Evolutionary conservation across 2,888 invertebrate genomes (phyloP).

Genomic region (Melieria crassipennis): DNA sequence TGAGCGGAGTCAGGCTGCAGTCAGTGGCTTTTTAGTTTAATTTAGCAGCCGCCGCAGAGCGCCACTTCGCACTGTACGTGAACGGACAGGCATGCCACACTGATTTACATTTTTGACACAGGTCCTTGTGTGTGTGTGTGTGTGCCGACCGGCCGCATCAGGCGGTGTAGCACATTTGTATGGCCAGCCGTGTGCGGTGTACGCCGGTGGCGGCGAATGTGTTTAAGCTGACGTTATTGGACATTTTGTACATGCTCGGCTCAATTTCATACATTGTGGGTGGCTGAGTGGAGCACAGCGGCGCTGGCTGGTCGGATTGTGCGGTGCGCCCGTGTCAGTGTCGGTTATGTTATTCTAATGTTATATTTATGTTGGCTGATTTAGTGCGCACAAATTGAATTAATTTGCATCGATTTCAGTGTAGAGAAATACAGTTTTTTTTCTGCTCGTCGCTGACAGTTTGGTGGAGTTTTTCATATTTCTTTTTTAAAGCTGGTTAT

Average conservation of each 20-base stretch:
- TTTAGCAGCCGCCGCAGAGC: not conserved
- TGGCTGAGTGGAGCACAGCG: too few species aligned
- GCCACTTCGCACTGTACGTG: too few species aligned
- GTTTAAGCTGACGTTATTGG: conserved; percentile 29
- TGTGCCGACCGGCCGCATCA: not conserved
- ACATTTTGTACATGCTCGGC: conserved; percentile 31
- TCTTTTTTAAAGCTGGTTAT: too few species aligned
- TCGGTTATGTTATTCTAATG: conserved; percentile 25
- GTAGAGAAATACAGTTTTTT: too few species aligned
- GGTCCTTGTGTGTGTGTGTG: not conserved
- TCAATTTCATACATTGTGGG: too few species aligned
- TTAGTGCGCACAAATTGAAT: conserved; percentile 42
- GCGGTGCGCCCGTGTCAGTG: not conserved
- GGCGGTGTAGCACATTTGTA: too few species aligned
- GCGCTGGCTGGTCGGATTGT: too few species aligned
- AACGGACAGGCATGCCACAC: not conserved
- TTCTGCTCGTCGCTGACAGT: too few species aligned
- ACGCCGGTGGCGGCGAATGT: not conserved
- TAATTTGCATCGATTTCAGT: conserved; percentile 34
- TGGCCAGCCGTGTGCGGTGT: not conserved
- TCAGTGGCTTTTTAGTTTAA: conserved; percentile 25
- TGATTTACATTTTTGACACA: conserved; percentile 15
- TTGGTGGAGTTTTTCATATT: too few species aligned
- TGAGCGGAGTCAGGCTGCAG: conserved; percentile 15
- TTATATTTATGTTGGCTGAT: conserved; percentile 28